A percentile compares a stretch with the other conserved stretches of the same genome.
These are phyloP conservation scores for Tachycineta bicolor DNA, from an alignment of 2,113 vertebrate genomes.

Conservation along the genomic window DNA sequence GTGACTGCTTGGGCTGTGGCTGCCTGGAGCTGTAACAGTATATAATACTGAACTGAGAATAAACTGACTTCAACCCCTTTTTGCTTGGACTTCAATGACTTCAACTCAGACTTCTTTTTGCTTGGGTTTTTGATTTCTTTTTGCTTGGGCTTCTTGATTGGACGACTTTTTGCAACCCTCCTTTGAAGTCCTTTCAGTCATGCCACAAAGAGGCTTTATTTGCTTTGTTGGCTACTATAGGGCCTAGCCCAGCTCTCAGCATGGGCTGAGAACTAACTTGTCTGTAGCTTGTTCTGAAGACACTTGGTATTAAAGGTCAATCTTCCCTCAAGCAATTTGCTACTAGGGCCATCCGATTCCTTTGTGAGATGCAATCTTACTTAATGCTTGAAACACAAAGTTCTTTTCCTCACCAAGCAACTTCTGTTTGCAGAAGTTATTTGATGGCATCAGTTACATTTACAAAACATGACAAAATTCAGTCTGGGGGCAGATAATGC, in stretches of 20 bases:
- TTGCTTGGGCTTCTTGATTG: background rate
- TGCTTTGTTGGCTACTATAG: background rate
- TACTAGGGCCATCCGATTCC: background rate
- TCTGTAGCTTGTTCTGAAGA: background rate
- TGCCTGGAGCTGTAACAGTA: background rate
- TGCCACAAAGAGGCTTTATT: background rate
- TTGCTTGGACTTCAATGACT: background rate
- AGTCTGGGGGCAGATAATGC: background rate
- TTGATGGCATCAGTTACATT: background rate
- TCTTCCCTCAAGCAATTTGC: background rate
- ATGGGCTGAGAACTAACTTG: background rate
- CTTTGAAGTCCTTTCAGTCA: background rate
- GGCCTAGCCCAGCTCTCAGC: background rate
- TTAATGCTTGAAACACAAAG: background rate
- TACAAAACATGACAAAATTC: background rate
- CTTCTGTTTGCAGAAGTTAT: background rate
- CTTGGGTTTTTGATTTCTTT: background rate
- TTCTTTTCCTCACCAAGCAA: background rate
- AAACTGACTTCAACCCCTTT: background rate
- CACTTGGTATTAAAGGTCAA: background rate
- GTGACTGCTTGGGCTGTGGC: background rate
- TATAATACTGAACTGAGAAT: background rate
- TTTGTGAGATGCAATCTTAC: background rate
- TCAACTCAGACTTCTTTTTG: background rate
- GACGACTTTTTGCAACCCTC: background rate